Evolutionary conservation across 2,888 invertebrate species (phyloP).

Genomic region (Sericinus montela): DNA sequence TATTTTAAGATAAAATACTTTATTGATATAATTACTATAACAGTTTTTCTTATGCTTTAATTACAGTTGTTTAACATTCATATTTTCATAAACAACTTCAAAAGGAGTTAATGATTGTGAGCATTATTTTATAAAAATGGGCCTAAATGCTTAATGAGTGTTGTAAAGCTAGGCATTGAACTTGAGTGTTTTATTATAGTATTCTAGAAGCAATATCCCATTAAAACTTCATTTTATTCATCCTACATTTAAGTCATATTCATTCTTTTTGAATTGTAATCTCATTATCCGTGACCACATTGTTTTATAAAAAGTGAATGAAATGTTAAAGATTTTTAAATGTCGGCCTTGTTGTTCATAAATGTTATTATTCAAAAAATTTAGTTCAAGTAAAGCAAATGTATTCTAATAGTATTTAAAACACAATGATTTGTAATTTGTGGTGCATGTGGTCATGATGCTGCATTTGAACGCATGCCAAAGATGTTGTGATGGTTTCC

Average conservation of each 20-base stretch:
- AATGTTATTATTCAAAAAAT: too few species aligned
- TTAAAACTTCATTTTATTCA: background rate
- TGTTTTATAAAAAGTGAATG: background rate
- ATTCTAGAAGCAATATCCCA: background rate
- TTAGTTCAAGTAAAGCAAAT: too few species aligned
- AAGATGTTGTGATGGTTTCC: slow-evolving; percentile 15
- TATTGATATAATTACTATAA: too few species aligned
- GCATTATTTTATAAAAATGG: slow-evolving; percentile 1
- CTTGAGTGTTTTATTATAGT: background rate
- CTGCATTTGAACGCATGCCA: slow-evolving; percentile 13
- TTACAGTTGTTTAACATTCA: too few species aligned
- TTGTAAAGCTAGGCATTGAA: too few species aligned
- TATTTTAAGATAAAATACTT: too few species aligned
- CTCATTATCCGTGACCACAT: slow-evolving; percentile 7
- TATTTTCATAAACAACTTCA: too few species aligned
- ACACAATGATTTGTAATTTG: too few species aligned
- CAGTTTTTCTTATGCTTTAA: too few species aligned
- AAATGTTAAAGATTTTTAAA: background rate
- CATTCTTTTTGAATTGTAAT: slow-evolving; percentile 1
- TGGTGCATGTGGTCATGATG: background rate
- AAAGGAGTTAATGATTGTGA: background rate
- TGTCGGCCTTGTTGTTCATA: background rate
- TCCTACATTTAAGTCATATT: background rate
- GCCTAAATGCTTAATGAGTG: too few species aligned
- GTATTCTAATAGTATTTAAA: too few species aligned